Percentiles rank a stretch among this genome's conserved stretches.
These are phyloP conservation scores for Ceratoteleas bidentatus DNA, from an alignment of 1,140 invertebrate species.

Conservation along the genomic window DNA sequence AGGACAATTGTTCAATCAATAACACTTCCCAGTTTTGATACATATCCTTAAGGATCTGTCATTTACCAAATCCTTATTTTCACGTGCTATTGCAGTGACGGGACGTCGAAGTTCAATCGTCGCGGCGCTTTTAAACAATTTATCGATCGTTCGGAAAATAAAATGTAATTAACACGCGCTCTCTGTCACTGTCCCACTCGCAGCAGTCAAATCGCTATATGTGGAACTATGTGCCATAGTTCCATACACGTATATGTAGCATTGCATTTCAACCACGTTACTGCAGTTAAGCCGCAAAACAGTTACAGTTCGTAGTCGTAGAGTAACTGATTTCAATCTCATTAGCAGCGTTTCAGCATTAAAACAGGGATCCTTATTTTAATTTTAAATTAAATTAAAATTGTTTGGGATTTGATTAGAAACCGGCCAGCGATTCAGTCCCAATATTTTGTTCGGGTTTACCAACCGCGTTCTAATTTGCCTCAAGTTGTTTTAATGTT, in stretches of 20 bases:
- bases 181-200: not conserved
- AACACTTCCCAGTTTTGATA: constrained; percentile 1
- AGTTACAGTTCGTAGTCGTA: constrained; percentile 18
- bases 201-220: not conserved
- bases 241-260: not conserved
- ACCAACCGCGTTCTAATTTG: not conserved
- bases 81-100: not conserved
- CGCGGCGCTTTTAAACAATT: not conserved
- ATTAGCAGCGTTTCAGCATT: constrained; percentile 14
- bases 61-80: not conserved
- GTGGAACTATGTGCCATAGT: not conserved
- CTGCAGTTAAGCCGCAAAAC: constrained; percentile 13
- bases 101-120: not conserved
- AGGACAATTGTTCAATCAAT: constrained; percentile 5
- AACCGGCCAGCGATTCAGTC: not conserved
- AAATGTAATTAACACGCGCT: not conserved
- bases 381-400: not conserved
- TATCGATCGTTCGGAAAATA: not conserved
- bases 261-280: constrained; percentile 1
- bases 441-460: not conserved
- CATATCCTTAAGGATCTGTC: not conserved
- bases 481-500: not conserved
- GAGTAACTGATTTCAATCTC: constrained; percentile 30
- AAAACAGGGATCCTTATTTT: constrained; percentile 1
- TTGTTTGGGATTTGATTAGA: not conserved